Conservation (phyloP, 2,888 invertebrate genomes). For the Bhutanitis thaidina region DNA sequence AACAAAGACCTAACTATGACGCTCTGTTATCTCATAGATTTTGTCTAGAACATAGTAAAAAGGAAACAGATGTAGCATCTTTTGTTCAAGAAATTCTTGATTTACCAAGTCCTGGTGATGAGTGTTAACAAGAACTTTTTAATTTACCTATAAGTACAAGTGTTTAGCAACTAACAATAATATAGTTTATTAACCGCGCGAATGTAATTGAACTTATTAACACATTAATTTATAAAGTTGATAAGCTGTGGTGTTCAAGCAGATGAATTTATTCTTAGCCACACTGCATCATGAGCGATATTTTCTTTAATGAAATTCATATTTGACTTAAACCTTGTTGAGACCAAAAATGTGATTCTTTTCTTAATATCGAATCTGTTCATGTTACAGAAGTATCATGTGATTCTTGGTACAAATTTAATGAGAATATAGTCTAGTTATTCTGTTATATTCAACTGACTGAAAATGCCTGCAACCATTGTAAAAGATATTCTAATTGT, state of each 20-base stretch:
- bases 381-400: too few species aligned
- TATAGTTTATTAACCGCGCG: conserved; percentile 47
- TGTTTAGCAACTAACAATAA: conserved; percentile 73
- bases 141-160: conserved; percentile 70
- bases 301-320: not conserved
- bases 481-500: not conserved
- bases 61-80: conserved; percentile 88
- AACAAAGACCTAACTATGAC: conserved; percentile 92
- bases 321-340: not conserved
- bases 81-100: conserved; percentile 92
- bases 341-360: not conserved
- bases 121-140: conserved; percentile 37
- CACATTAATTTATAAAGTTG: conserved; percentile 52
- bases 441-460: not conserved
- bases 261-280: not conserved
- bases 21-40: conserved; percentile 91
- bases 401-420: too few species aligned
- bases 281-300: not conserved
- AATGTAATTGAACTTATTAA: conserved; percentile 61
- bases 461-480: too few species aligned
- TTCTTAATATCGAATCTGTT: too few species aligned
- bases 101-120: conserved; percentile 67
- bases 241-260: conserved; percentile 14
- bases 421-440: not conserved
- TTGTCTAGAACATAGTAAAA: conserved; percentile 85